These are phyloP conservation scores for Eunapius fragilis DNA, from an alignment of 37 sponge, comb jelly and placozoan species.

Conservation along the genomic window DNA sequence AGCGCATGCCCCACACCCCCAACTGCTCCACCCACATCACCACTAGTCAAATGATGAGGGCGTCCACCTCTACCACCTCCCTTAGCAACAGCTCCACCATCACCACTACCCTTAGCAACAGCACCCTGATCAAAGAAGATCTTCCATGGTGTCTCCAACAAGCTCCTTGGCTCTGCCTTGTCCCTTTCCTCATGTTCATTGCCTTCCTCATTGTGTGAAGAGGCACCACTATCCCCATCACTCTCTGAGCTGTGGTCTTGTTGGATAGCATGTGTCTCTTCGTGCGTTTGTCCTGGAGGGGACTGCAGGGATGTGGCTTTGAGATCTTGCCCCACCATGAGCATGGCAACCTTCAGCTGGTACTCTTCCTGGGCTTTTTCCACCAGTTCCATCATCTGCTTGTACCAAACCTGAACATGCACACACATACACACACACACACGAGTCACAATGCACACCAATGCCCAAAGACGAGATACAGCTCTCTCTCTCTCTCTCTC, in stretches of 20 bases:
- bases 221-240: too few relatives aligned
- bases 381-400: constrained; percentile 48
- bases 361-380: constrained; percentile 49
- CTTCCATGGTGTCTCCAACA: neutral
- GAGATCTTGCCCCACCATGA: neutral
- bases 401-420: constrained; percentile 58
- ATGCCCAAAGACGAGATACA: too few relatives aligned
- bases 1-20: neutral
- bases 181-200: neutral
- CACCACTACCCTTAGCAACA: neutral
- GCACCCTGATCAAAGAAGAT: neutral
- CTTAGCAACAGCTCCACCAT: neutral
- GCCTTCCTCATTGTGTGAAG: neutral
- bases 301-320: neutral
- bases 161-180: neutral
- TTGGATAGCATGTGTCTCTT: too few relatives aligned
- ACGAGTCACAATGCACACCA: too few relatives aligned
- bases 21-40: neutral
- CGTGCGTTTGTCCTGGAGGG: neutral
- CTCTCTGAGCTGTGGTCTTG: neutral
- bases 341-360: constrained; percentile 6
- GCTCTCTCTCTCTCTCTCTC: too few relatives aligned
- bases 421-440: too few relatives aligned
- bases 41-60: neutral
- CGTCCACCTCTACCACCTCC: too few relatives aligned